Evolutionary conservation across 2,797 vertebrate genomes (phyloP).

Genomic region (Alauda arvensis): DNA sequence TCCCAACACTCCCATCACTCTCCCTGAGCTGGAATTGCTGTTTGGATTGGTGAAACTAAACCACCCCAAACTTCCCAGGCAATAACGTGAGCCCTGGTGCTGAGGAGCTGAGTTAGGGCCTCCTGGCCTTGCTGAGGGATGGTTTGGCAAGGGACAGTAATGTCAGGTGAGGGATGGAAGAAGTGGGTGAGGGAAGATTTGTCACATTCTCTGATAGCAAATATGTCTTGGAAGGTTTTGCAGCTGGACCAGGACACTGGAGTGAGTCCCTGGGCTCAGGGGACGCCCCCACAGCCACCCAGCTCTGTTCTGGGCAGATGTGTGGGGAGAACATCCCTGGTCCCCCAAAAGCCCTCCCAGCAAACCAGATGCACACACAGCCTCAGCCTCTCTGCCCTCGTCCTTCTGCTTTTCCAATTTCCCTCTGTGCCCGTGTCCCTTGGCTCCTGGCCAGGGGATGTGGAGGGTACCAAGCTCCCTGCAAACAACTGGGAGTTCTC

Average conservation of each 20-base stretch:
- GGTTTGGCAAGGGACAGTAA: background rate
- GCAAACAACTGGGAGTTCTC: background rate
- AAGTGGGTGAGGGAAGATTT: background rate
- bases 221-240: background rate
- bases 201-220: accelerated
- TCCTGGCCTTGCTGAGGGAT: background rate
- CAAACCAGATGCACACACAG: accelerated
- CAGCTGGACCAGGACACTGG: background rate
- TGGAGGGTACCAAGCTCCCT: accelerated
- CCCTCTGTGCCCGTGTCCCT: background rate
- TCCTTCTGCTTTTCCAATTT: background rate
- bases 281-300: background rate
- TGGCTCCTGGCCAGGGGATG: background rate
- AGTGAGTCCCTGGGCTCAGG: background rate
- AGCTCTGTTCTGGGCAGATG: background rate
- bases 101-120: background rate
- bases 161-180: background rate
- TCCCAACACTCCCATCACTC: accelerated
- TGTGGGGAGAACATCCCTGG: background rate
- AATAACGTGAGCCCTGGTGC: accelerated
- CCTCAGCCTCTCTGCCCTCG: background rate
- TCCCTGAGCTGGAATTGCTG: background rate
- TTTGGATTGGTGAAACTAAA: background rate
- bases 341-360: background rate
- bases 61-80: background rate